Conservation (phyloP, 2,797 vertebrate genomes). For the Enoplosus armatus region DNA sequence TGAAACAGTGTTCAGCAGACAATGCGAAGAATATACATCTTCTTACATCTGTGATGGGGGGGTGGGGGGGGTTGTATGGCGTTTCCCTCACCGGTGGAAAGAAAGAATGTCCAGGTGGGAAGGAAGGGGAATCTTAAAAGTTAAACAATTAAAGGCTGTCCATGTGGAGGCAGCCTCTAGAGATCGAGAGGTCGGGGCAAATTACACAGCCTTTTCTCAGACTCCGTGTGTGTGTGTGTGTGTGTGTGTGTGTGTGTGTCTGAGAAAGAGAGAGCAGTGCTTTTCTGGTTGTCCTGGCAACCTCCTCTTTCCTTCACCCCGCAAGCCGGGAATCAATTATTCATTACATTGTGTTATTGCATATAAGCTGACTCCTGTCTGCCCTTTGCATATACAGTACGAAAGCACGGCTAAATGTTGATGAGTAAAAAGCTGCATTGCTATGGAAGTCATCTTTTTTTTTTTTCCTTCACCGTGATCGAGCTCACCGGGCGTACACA, state of each 20-base stretch:
- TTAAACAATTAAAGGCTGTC: conserved; percentile 56
- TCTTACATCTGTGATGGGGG: not conserved
- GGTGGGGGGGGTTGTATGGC: not conserved
- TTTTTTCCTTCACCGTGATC: conserved; percentile 24
- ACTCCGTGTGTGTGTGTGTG: not conserved
- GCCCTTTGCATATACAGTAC: conserved; percentile 42
- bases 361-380: conserved; percentile 59
- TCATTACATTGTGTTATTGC: conserved; percentile 74
- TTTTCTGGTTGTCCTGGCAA: conserved; percentile 73
- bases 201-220: conserved; percentile 53
- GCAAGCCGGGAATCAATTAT: conserved; percentile 70
- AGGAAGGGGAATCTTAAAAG: not conserved
- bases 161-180: conserved; percentile 24
- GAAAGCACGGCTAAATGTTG: conserved; percentile 25
- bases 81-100: not conserved
- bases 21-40: not conserved
- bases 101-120: not conserved
- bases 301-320: conserved; percentile 48
- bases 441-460: no score
- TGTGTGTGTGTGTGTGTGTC: not conserved
- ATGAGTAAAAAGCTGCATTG: conserved; percentile 11
- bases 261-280: conserved; percentile 13
- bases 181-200: conserved; percentile 35
- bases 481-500: conserved; percentile 1
- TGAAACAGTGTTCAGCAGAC: not conserved